These are phyloP conservation scores for Halichoeres trimaculatus DNA, from an alignment of 2,113 vertebrate genomes.

Conservation along the genomic window DNA sequence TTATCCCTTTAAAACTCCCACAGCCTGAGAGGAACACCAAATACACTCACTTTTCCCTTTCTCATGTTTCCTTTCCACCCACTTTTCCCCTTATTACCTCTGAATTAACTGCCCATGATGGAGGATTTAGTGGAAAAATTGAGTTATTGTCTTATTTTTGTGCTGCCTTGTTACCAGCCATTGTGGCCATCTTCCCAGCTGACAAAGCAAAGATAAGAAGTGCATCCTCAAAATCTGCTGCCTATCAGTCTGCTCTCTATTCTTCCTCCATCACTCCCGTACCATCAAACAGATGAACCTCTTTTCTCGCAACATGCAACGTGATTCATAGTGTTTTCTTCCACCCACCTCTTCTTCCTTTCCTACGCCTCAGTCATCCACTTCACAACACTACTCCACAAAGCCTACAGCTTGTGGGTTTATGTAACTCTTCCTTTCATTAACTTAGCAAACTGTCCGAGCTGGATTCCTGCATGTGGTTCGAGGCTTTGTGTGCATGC, in stretches of 20 bases:
- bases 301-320: background rate
- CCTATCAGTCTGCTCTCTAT: slow-evolving; percentile 15
- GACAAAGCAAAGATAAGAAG: slow-evolving; percentile 5
- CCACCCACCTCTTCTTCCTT: slow-evolving; percentile 42
- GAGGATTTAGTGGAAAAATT: background rate
- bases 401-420: slow-evolving; percentile 10
- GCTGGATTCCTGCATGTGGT: background rate
- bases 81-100: slow-evolving; percentile 12
- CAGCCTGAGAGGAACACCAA: slow-evolving; percentile 2
- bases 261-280: slow-evolving; percentile 26
- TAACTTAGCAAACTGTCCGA: slow-evolving; percentile 22
- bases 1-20: slow-evolving; percentile 11
- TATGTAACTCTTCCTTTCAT: slow-evolving; percentile 39
- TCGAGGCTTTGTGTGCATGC: background rate
- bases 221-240: slow-evolving; percentile 4
- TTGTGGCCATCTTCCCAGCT: slow-evolving; percentile 10
- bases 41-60: slow-evolving; percentile 3
- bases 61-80: background rate
- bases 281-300: slow-evolving; percentile 33
- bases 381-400: slow-evolving; percentile 36
- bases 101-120: slow-evolving; percentile 3
- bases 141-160: slow-evolving; percentile 1
- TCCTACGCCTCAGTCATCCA: slow-evolving; percentile 40
- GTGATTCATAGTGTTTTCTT: slow-evolving; percentile 46
- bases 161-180: slow-evolving; percentile 6